Evolutionary conservation across 2,888 invertebrate genomes (phyloP), one percentile per base, ranked within the genome.

Genomic region (Archips xylosteana): DNA sequence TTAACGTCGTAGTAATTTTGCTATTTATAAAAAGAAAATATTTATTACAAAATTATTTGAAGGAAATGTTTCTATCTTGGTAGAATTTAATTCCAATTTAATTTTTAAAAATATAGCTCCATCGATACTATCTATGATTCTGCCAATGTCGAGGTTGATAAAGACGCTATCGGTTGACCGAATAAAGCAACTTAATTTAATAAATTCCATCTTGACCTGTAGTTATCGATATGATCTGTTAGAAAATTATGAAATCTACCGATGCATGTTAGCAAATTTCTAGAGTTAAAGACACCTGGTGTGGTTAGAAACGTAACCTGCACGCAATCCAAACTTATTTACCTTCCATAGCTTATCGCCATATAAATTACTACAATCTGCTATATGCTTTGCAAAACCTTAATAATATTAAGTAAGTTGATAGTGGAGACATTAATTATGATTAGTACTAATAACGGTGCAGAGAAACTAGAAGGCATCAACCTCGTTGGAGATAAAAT

Each of bases 401-500:
- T 62, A 73, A 73, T 73, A 69, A 69, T 69, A 73, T 69, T 73
- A 73, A 73, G 73, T 73, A 73, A 73, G 68, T 69, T 36, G 72
- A 72, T 72, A 60, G 71, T 49, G 62, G 67, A 51, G 68, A 64
- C 61, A 61, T 63, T 83, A 82, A 80, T 78, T 81, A 78, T 78
- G 80, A 83, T 83, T 82, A 82, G 78, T 78, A 77, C 77, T 82
- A 82, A 82, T 85, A 85, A 83, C 81, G 81, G 81, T 73, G 78
- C 70, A 76, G 76, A 75, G 77, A 81, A 84, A 82, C 82, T 79
- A 76, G 83, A 64, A 78, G 71, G 74, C 77, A 81, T 82, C 82
- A 82, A 81, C 80, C 80, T 81, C 78, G 78, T 79, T 79, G 73
- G 71, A 80, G 83, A 85, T 86, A 86, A 79, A 81, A 83, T 76